Evolutionary conservation across 2,888 invertebrate genomes (phyloP).

Genomic region (Parnassius mnemosyne): DNA sequence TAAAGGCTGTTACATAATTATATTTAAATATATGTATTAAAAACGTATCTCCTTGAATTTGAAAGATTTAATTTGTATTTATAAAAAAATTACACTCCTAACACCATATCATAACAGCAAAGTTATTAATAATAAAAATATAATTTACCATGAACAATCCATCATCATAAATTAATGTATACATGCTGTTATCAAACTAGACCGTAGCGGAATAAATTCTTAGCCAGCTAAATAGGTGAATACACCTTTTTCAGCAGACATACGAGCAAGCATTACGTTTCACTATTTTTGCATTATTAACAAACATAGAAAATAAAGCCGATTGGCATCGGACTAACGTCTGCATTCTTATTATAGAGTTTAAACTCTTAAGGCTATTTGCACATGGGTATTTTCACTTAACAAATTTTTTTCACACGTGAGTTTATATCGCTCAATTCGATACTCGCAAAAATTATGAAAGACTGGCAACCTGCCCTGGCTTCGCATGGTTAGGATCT

Average conservation of each 20-base stretch:
- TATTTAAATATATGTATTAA: too few relatives aligned
- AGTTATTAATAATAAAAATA: conserved; percentile 4
- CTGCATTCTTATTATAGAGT: background rate
- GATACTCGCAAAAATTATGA: too few relatives aligned
- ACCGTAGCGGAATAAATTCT: conserved; percentile 17
- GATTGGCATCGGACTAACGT: background rate
- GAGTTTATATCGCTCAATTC: too few relatives aligned
- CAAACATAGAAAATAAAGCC: conserved; percentile 8
- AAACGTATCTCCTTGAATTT: too few relatives aligned
- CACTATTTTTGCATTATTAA: conserved; percentile 9
- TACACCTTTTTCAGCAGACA: conserved; percentile 8
- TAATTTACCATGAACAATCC: conserved; percentile 3
- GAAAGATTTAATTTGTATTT: too few relatives aligned
- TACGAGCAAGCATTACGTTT: conserved; percentile 12
- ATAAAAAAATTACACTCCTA: too few relatives aligned
- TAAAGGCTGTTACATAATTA: too few relatives aligned
- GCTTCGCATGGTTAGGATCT: too few relatives aligned
- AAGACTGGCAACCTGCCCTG: too few relatives aligned
- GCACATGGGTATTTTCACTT: background rate
- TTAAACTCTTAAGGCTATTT: conserved; percentile 1
- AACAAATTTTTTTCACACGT: too few relatives aligned
- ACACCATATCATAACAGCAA: background rate
- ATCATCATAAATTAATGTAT: conserved; percentile 5
- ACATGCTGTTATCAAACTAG: conserved; percentile 2
- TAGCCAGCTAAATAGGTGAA: conserved; percentile 2